Evolutionary conservation across 2,113 vertebrate species (phyloP).

Genomic region (Prunella himalayana): DNA sequence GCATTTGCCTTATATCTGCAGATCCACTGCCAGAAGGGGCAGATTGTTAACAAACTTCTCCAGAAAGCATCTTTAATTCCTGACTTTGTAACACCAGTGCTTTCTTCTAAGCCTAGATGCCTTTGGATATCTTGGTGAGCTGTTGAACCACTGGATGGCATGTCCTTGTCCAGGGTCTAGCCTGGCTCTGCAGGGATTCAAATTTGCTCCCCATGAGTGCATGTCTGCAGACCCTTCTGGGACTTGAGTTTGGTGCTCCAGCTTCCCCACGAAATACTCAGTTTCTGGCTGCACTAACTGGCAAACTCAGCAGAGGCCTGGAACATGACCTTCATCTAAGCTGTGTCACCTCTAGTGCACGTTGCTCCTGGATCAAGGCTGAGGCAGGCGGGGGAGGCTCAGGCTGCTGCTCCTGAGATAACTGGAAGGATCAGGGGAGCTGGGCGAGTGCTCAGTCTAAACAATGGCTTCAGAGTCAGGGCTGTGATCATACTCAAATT

Average conservation of each 20-base stretch:
- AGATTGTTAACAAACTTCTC: neutral
- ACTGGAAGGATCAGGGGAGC: conserved; percentile 20
- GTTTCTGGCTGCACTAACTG: neutral
- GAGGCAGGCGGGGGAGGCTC: neutral
- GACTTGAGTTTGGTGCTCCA: neutral
- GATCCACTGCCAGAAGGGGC: neutral
- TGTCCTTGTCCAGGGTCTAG: neutral
- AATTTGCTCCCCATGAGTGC: neutral
- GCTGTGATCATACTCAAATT: conserved; percentile 34
- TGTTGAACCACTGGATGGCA: neutral
- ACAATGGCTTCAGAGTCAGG: conserved; percentile 38
- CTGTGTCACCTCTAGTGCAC: neutral
- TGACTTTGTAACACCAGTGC: neutral
- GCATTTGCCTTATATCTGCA: neutral
- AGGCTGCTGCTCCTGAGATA: conserved; percentile 45
- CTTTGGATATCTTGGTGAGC: neutral
- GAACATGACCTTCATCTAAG: conserved; percentile 16
- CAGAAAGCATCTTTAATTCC: neutral
- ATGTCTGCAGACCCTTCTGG: neutral
- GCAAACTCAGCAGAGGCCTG: neutral
- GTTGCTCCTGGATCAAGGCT: neutral
- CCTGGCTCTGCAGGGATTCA: neutral
- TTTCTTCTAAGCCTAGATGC: neutral
- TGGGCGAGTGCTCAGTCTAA: conserved; percentile 2
- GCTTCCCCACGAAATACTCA: neutral